phyloP scores from a whole-genome alignment of 2,888 invertebrate species.

The Monoplex corrugatus region DNA sequence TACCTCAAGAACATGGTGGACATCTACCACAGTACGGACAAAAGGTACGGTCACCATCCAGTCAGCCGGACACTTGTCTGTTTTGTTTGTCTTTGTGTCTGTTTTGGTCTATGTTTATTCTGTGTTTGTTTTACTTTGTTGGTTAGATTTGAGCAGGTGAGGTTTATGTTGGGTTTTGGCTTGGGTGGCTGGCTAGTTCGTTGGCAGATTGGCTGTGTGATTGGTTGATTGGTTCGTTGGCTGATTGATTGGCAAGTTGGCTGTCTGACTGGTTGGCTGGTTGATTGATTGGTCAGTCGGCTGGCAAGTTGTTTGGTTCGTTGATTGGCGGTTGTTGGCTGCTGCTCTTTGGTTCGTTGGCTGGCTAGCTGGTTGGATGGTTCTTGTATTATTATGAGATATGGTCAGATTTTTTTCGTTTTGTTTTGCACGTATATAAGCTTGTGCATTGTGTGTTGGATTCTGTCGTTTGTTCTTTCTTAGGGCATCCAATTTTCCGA shows the following conservation, averaged over 20 bases:
- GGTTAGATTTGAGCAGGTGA: no score
- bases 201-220: neutral
- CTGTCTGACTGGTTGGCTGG: neutral
- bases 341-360: neutral
- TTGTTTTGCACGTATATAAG: neutral
- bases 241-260: neutral
- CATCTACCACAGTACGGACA: slow-evolving; percentile 87
- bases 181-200: no score
- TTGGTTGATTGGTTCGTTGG: neutral
- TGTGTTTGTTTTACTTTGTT: no score
- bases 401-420: no score
- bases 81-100: neutral
- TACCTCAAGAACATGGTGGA: slow-evolving; percentile 90
- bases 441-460: neutral
- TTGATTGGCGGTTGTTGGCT: no score
- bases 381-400: no score
- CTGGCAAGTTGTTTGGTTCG: no score
- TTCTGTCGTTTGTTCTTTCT: neutral
- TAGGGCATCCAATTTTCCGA: no score
- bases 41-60: slow-evolving; percentile 83
- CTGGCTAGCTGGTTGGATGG: no score
- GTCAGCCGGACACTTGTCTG: neutral
- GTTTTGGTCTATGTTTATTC: no score
- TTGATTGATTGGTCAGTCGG: neutral
- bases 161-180: neutral